Evolutionary conservation across 2,888 invertebrate genomes (phyloP), one percentile per base, ranked within the genome.

Genomic region (Rugalucina vietnamica): DNA sequence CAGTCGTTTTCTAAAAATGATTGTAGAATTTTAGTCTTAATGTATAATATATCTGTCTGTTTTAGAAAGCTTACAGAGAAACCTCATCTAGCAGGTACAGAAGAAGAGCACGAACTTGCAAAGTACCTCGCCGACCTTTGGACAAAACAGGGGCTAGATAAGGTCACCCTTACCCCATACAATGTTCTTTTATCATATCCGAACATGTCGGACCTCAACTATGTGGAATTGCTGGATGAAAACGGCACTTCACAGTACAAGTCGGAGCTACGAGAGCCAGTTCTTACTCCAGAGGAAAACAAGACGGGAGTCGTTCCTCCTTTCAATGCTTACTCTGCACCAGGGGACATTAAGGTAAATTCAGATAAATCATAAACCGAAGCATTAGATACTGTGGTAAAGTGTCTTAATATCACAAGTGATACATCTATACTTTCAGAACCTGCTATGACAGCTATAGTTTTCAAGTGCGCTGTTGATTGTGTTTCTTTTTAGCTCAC

Each of bases 41-140:
- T n/a, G n/a, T n/a, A n/a, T n/a, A n/a, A n/a, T n/a, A n/a, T n/a
- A n/a, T n/a, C n/a, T n/a, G n/a, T n/a, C n/a, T n/a, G n/a, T n/a
- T n/a, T n/a, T 37, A 93, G 93, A 76, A 85, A 86, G 37, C 78
- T 93, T 29, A 88, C 92, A 14, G 84, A 86, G 29, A 82, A 90
- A 27, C 93, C 94, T 0, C 94, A 94, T 84, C 71, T 94, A 72
- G 93, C 92, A 14, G 94, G 94, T 3, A 92, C 93, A 0, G 78
- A 79, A n/a, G 89, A 89, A 8, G 93, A 93, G 78, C 75, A 81
- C 43, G 86, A 87, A 27, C 89, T 90, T 36, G 94, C 93, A 5
- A 79, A 88, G 36, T 82, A 91, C 71, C 79, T 94, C 8, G 78
- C 80, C n/a, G 84, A 86, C 29, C 87, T 88, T 77, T 94, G 93